Evolutionary conservation across 53 echinoderm and acorn worm genomes (phyloP), one percentile per base, ranked within the genome.

Genomic region (Echinometra lucunter): DNA sequence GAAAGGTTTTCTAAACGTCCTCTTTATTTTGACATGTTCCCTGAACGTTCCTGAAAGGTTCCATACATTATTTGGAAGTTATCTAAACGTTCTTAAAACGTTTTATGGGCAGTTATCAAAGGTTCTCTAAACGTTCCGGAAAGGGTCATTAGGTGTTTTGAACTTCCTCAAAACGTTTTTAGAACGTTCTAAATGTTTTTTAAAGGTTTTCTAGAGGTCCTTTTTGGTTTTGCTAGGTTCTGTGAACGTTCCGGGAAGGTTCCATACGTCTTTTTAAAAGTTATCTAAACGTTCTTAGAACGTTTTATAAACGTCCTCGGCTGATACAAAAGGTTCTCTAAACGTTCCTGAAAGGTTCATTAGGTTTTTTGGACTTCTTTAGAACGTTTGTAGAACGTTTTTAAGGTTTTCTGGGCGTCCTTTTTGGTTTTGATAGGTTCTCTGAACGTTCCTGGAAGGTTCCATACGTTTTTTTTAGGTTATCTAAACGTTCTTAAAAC

Each of bases 191-290:
- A n/a, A n/a, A n/a, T n/a, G n/a, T n/a, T 27, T 19, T 74, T 74
- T 74, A 74, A 74, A 74, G 74, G 74, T 74, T 74, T 74, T 74
- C 74, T 74, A 19, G 74, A 19, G 8, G 74, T 74, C 74, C 74
- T 74, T 74, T 74, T 74, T 74, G 74, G 74, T 74, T 74, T 28
- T 74, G 74, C 7, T 74, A 74, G 74, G 74, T 74, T 74, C 74
- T 74, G 8, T 74, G 74, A 74, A 74, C 34, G 74, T 74, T 74
- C 74, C 74, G 7, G 74, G 74, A 74, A 74, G 74, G 74, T 74
- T 74, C 74, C 74, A 74, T 74, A 74, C 74, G 74, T 74, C 17
- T 74, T 74, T 74, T 74, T n/a, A n/a, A n/a, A n/a, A n/a, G n/a
- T n/a, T n/a, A n/a, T n/a, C n/a, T n/a, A n/a, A n/a, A n/a, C n/a